Evolutionary conservation across 2,113 vertebrate genomes (phyloP), one percentile per base, ranked within the genome.

Genomic region (Trichechus manatus): DNA sequence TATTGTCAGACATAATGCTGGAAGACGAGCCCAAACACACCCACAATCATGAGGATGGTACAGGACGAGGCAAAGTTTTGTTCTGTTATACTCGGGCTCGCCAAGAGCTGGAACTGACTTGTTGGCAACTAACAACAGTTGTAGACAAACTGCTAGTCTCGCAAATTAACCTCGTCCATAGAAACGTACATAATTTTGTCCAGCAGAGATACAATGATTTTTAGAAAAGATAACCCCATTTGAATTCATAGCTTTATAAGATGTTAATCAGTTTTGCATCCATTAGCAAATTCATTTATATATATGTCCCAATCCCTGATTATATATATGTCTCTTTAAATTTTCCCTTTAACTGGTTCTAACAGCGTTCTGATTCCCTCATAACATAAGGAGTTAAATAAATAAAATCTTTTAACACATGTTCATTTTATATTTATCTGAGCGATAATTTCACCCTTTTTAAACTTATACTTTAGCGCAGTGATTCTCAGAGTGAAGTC

Each of bases 81-180:
- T 36, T 36, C 33, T 72, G 14, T 19, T 72, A 6, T 36, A n/a
- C 13, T 13, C 3, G 33, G 14, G 68, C 3, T n/a, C 5, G 4
- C 9, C 68, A 70, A 11, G 68, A 33, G 33, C 17, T 15, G 68
- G 31, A 70, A 15, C 9, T 17, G 19, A 70, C 68, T n/a, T 70
- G 33, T 9, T 6, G 22, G 9, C 59, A 22, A 23, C 19, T 23
- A 61, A 23, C 19, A 61, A 61, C 59, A 64, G 9, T n/a, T 47
- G 31, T 25, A 97, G 47, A 70, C 91, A 90, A 96, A 75, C 17
- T 44, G 19, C 75, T n/a, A 77, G n/a, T 36, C 78, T 42, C 53
- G 39, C 15, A 68, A 86, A 64, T 82, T 56, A 91, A n/a, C 82
- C 53, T 82, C 86, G 23, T 44, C 63, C 61, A 70, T 20, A 83